These are phyloP conservation scores for Pipistrellus kuhlii DNA, from an alignment of 2,797 vertebrate species.

Conservation along the genomic window DNA sequence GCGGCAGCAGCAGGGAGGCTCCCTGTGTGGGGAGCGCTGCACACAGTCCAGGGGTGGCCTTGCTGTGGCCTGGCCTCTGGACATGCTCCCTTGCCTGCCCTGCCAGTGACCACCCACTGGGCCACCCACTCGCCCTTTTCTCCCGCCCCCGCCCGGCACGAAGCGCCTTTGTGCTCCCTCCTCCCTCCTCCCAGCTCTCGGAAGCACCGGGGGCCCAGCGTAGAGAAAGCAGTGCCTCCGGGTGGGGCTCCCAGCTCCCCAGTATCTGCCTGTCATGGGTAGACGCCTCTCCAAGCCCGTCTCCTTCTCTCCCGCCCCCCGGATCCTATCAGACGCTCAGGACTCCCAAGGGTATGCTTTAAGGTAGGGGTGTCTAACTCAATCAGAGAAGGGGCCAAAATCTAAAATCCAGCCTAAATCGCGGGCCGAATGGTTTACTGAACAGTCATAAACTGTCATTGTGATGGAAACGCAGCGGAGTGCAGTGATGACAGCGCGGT, in stretches of 20 bases:
- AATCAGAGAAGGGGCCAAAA: too few relatives aligned
- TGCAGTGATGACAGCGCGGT: too few relatives aligned
- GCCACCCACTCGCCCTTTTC: neutral
- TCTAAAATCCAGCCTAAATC: too few relatives aligned
- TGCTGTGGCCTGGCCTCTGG: neutral
- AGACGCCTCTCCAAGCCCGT: too few relatives aligned
- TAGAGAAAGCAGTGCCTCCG: accelerated
- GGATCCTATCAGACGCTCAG: neutral
- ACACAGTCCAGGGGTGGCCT: accelerated
- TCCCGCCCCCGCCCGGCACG: neutral
- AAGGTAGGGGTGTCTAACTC: too few relatives aligned
- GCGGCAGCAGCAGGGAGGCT: accelerated
- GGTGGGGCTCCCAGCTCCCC: accelerated
- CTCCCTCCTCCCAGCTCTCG: neutral
- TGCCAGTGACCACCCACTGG: neutral
- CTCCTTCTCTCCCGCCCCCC: too few relatives aligned
- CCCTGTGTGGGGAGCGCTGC: accelerated
- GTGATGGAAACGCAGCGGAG: too few relatives aligned
- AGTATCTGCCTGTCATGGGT: neutral
- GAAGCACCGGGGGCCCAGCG: neutral
- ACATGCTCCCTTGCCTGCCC: accelerated
- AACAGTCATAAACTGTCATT: too few relatives aligned
- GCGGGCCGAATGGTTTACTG: too few relatives aligned
- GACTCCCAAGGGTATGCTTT: neutral
- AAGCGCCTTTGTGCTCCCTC: neutral